Percentiles rank a stretch among this genome's conserved stretches.
phyloP scores from a whole-genome alignment of 2,888 invertebrate genomes.

The Automeris io region DNA sequence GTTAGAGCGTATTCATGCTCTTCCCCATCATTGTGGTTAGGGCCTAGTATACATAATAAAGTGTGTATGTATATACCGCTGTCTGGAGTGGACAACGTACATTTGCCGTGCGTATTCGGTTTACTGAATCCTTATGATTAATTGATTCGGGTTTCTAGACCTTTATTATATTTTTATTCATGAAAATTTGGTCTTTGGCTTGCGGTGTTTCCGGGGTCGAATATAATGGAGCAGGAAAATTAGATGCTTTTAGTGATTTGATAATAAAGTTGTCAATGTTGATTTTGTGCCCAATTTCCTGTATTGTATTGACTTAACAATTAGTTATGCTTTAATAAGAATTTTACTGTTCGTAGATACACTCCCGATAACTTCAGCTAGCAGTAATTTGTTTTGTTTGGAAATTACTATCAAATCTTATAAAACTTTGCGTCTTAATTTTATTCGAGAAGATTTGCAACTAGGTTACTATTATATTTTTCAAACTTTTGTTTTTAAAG shows the following conservation, averaged over 20 bases:
- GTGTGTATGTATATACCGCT: slow-evolving; percentile 6
- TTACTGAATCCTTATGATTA: slow-evolving; percentile 12
- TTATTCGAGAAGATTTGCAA: not conserved
- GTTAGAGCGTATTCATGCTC: slow-evolving; percentile 70
- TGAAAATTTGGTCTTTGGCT: not conserved
- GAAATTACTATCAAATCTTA: not conserved
- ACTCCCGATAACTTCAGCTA: not conserved
- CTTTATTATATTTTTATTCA: not conserved
- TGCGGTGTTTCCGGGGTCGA: not conserved
- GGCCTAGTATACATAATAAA: slow-evolving; percentile 23
- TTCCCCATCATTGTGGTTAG: slow-evolving; percentile 65
- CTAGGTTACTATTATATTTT: not conserved
- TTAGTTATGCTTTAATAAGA: not conserved
- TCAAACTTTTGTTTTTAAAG: no score
- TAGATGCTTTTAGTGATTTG: not conserved
- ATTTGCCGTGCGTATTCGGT: slow-evolving; percentile 9
- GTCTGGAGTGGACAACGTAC: slow-evolving; percentile 35
- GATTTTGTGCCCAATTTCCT: slow-evolving; percentile 4
- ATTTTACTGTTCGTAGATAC: not conserved
- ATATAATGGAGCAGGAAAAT: not conserved
- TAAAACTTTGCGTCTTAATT: not conserved
- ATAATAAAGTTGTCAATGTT: slow-evolving; percentile 1
- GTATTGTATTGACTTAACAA: slow-evolving; percentile 1
- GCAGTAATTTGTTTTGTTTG: not conserved
- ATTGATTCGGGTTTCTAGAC: slow-evolving; percentile 10